Evolutionary conservation across 1,140 invertebrate species (phyloP), one percentile per base, ranked within the genome.

Genomic region (Drosophila micromelanica): DNA sequence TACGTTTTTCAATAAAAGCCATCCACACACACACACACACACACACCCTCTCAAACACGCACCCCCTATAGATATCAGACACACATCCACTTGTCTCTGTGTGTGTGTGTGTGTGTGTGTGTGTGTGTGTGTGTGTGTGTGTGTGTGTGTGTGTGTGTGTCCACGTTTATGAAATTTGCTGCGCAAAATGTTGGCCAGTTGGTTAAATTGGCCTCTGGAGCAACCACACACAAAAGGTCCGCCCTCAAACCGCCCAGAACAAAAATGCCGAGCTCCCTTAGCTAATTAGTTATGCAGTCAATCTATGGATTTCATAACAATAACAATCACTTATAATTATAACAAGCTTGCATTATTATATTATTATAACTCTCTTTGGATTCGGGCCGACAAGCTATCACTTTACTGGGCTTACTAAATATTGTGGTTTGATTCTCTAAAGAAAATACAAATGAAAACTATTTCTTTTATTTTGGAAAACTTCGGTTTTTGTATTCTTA

Each of bases 1-100:
- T 77, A 77, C 70, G 74, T 73, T 77, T 77, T 77, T 77, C 74
- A 77, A 77, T 77, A 77, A 77, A 73, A 73, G 62, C 69, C 62
- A 37, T 6, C 4, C 23, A 13, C n/a, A 5, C 15, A 13, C 20
- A 13, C 37, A 46, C 27, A 30, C 15, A 2, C 15, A 9, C 11
- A 49, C 54, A 11, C 55, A 59, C 11, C 11, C n/a, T n/a, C n/a
- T n/a, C 27, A 30, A 12, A 2, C 15, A 9, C 11, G 40, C 54
- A 11, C 55, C 11, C 11, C 55, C 17, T 32, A 8, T 43, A 40
- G 38, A 13, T 49, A 43, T 43, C 17, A 1, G 13, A 23, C 52
- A 27, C 52, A 45, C 61, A 23, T 9, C 32, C 32, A 7, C 32
- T 9, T 35, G 32, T 32, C 5, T 32, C 5, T 7, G 30, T 32